phyloP scores from a whole-genome alignment of 2,113 vertebrate genomes.

The Paracanthobrama guichenoti region DNA sequence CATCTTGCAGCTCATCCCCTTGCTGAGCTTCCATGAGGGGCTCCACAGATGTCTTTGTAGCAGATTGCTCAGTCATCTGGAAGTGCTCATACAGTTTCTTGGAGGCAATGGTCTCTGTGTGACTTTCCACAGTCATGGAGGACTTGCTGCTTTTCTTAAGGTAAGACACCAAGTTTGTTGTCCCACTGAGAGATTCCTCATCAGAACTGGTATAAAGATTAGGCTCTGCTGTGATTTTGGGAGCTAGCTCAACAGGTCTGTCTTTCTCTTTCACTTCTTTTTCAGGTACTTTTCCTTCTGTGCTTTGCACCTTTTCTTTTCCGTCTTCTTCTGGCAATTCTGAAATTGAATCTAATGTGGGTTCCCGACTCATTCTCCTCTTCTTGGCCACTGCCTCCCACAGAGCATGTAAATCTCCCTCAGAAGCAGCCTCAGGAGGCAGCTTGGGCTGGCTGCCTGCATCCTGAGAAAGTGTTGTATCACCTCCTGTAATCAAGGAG shows the following conservation, averaged over 20 bases:
- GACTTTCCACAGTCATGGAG: slow-evolving; percentile 56
- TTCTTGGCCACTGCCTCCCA: slow-evolving; percentile 92
- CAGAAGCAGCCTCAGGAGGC: slow-evolving; percentile 89
- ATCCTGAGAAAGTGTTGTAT: slow-evolving; percentile 57
- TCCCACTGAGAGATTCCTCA: slow-evolving; percentile 82
- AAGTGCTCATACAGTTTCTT: slow-evolving; percentile 79
- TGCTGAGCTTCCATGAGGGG: slow-evolving; percentile 63
- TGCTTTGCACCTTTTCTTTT: slow-evolving; percentile 71
- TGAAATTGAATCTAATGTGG: slow-evolving; percentile 91
- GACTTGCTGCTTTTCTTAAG: slow-evolving; percentile 85
- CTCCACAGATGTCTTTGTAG: slow-evolving; percentile 67
- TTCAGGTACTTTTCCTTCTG: slow-evolving; percentile 69
- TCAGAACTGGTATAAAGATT: slow-evolving; percentile 82
- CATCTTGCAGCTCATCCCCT: slow-evolving; percentile 80
- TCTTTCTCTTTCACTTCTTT: slow-evolving; percentile 44
- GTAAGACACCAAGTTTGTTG: slow-evolving; percentile 83
- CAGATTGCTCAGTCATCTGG: slow-evolving; percentile 68
- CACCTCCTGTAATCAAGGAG: slow-evolving; percentile 41
- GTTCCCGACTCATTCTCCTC: slow-evolving; percentile 93
- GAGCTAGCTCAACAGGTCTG: slow-evolving; percentile 63
- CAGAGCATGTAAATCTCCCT: slow-evolving; percentile 89
- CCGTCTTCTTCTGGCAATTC: slow-evolving; percentile 88
- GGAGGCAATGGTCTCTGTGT: slow-evolving; percentile 68
- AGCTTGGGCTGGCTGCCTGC: slow-evolving; percentile 82
- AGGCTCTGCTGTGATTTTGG: slow-evolving; percentile 73